A percentile compares a stretch with the other conserved stretches of the same genome.
These are phyloP conservation scores for Coregonus clupeaformis DNA, from an alignment of 2,113 vertebrate species.

Conservation along the genomic window DNA sequence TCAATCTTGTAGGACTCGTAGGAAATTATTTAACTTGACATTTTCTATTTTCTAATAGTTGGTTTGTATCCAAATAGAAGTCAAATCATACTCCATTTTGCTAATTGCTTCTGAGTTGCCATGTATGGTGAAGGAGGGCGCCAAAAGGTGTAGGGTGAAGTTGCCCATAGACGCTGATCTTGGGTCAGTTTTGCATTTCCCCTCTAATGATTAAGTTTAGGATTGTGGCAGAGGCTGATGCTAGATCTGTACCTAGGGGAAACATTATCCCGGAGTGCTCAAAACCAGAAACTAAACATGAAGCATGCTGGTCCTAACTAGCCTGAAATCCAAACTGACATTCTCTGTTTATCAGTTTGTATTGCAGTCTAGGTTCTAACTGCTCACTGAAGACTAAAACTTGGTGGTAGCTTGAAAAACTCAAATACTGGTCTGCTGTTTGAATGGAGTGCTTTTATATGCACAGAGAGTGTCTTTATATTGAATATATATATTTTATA, in stretches of 20 bases:
- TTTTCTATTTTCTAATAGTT: too few relatives aligned
- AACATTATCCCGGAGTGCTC: not conserved
- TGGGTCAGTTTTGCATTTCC: too few relatives aligned
- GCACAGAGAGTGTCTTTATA: slow-evolving; percentile 24
- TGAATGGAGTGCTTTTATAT: slow-evolving; percentile 17
- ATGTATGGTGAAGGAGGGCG: too few relatives aligned
- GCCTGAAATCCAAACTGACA: not conserved
- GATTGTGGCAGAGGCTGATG: too few relatives aligned
- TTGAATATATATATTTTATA: slow-evolving; percentile 48
- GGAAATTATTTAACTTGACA: too few relatives aligned
- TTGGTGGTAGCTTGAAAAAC: not conserved
- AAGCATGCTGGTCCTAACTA: slow-evolving; percentile 1
- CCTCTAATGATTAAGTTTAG: too few relatives aligned
- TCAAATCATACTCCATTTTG: not conserved
- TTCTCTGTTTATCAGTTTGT: not conserved
- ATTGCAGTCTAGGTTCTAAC: too few relatives aligned
- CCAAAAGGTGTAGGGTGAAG: too few relatives aligned
- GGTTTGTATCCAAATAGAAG: not conserved
- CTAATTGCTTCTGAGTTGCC: not conserved
- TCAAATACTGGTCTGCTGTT: not conserved
- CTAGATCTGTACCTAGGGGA: too few relatives aligned
- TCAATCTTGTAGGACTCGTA: too few relatives aligned
- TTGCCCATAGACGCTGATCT: not conserved
- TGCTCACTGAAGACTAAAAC: too few relatives aligned
- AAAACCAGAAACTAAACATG: not conserved